A percentile compares a stretch with the other conserved stretches of the same genome.
Evolutionary conservation across 1,140 invertebrate genomes (phyloP).

Genomic region (Drosophila kikkawai): DNA sequence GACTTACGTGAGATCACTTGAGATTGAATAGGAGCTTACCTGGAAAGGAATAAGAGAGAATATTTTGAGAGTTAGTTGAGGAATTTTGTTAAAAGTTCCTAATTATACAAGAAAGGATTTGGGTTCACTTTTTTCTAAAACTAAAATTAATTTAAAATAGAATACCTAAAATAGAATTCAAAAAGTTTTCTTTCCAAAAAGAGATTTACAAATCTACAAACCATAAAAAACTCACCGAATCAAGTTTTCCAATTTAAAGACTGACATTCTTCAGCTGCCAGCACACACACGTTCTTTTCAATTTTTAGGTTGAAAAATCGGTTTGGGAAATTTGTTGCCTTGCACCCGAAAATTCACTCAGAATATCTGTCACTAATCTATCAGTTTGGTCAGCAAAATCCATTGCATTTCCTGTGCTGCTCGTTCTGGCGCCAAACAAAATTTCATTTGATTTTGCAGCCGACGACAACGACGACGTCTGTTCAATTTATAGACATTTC

Average conservation of each 20-base stretch:
- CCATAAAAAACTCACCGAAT: background rate
- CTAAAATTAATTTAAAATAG: background rate
- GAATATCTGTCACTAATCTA: slow-evolving; percentile 52
- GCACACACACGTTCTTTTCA: background rate
- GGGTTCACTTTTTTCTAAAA: background rate
- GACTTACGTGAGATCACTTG: slow-evolving; percentile 50
- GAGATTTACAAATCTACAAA: background rate
- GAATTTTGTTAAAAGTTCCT: background rate
- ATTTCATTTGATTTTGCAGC: slow-evolving; percentile 35
- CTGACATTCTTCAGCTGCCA: background rate
- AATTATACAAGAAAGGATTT: background rate
- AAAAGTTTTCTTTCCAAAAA: too few relatives aligned
- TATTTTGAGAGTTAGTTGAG: slow-evolving; percentile 16
- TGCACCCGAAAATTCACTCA: slow-evolving; percentile 26
- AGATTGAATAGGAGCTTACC: slow-evolving; percentile 49
- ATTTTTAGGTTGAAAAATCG: slow-evolving; percentile 14
- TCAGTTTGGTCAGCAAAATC: slow-evolving; percentile 33
- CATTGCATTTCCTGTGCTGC: slow-evolving; percentile 27
- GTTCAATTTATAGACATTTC: slow-evolving; percentile 51
- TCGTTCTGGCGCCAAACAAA: slow-evolving; percentile 29
- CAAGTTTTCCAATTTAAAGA: background rate
- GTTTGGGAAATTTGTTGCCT: slow-evolving; percentile 26
- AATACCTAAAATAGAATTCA: background rate
- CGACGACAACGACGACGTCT: slow-evolving; percentile 20
- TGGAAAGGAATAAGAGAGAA: slow-evolving; percentile 30